Conservation (phyloP, 2,888 invertebrate genomes). For the Lasioglossum zephyrum region DNA sequence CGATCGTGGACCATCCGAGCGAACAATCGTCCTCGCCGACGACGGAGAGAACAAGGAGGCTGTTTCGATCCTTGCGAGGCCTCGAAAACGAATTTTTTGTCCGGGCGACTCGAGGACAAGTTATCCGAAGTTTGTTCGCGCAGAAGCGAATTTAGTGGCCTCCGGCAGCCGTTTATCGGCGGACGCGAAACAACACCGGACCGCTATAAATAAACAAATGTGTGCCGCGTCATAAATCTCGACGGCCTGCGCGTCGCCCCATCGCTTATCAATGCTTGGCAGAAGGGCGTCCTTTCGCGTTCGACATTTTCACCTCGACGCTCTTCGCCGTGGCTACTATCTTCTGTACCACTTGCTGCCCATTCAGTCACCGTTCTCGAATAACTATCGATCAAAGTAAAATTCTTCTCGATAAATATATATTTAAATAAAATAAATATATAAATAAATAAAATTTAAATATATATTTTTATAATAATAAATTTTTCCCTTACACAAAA, state of each 20-base stretch:
- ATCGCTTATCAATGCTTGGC: neutral
- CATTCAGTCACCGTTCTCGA: no score
- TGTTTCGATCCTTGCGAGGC: neutral
- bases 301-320: neutral
- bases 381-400: no score
- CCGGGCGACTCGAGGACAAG: neutral
- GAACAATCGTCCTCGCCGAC: neutral
- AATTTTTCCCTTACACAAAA: no score
- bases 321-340: neutral
- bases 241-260: neutral
- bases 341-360: neutral
- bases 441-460: no score
- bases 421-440: no score
- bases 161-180: neutral
- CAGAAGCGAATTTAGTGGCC: conserved; percentile 5
- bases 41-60: neutral
- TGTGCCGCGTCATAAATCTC: neutral
- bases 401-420: no score
- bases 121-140: neutral
- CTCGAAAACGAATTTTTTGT: neutral
- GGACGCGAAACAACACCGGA: neutral
- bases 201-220: conserved; percentile 1
- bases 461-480: no score
- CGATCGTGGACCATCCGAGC: neutral
- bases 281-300: neutral